phyloP scores from a whole-genome alignment of 2,797 vertebrate species.

The Trachurus trachurus region DNA sequence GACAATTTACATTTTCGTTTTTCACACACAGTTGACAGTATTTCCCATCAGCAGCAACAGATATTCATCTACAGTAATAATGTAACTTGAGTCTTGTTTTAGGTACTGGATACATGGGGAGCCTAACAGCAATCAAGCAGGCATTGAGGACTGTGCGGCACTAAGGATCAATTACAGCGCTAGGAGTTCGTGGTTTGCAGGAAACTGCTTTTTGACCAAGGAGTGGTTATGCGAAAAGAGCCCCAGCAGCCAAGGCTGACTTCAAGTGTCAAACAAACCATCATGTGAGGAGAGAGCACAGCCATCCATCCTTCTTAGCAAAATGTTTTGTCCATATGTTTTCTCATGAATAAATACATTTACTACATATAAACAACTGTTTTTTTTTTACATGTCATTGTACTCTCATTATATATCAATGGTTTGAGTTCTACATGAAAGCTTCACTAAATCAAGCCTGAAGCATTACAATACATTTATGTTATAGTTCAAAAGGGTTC shows the following conservation, averaged over 20 bases:
- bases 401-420: too few relatives aligned
- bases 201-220: fast-evolving
- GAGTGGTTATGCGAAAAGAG: conserved; percentile 61
- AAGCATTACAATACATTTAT: too few relatives aligned
- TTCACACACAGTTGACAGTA: too few relatives aligned
- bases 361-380: background rate
- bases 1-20: background rate
- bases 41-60: background rate
- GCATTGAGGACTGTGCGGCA: conserved; percentile 29
- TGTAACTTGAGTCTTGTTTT: background rate
- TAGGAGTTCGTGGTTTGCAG: conserved; percentile 16
- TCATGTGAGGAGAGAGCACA: background rate
- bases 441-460: too few relatives aligned
- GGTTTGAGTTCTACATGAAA: too few relatives aligned
- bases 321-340: background rate
- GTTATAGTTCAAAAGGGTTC: too few relatives aligned
- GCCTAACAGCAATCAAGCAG: background rate
- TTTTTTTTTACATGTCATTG: background rate
- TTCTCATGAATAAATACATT: background rate
- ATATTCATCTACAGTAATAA: background rate
- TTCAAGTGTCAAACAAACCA: background rate
- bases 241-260: background rate
- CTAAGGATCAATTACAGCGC: background rate
- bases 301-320: background rate
- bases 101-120: conserved; percentile 53